These are phyloP conservation scores for Xenotilapia caudafasciata DNA, from an alignment of 2,113 vertebrate genomes.

Conservation along the genomic window DNA sequence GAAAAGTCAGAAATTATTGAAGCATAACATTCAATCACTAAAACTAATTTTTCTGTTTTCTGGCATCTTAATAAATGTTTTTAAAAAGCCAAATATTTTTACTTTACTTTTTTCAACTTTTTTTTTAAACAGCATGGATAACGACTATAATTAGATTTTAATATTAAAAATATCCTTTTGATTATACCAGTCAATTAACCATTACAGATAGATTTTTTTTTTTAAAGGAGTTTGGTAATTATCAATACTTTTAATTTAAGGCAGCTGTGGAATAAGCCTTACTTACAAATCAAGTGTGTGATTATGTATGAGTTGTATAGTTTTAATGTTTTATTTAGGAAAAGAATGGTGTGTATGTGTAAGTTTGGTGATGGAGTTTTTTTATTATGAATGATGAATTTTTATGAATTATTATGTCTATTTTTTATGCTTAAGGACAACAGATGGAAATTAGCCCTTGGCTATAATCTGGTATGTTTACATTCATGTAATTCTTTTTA, in stretches of 20 bases:
- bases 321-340: too few relatives aligned
- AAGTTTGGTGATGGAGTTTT: too few relatives aligned
- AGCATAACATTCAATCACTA: not conserved
- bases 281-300: too few relatives aligned
- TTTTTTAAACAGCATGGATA: not conserved
- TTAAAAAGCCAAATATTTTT: not conserved
- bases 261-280: not conserved
- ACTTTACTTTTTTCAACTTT: not conserved
- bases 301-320: too few relatives aligned
- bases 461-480: too few relatives aligned
- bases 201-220: not conserved
- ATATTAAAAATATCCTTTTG: not conserved
- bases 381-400: too few relatives aligned
- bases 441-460: too few relatives aligned
- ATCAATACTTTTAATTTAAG: not conserved
- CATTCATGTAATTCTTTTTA: too few relatives aligned
- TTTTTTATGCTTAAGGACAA: too few relatives aligned
- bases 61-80: not conserved
- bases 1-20: not conserved
- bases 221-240: accelerated
- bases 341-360: too few relatives aligned
- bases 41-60: not conserved
- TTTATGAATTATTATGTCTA: too few relatives aligned
- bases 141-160: not conserved
- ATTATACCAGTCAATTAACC: not conserved